A percentile compares a stretch with the other conserved stretches of the same genome.
These are phyloP conservation scores for Phymanthus crucifer DNA, from an alignment of 92 coral and sea anemone genomes.

Conservation along the genomic window DNA sequence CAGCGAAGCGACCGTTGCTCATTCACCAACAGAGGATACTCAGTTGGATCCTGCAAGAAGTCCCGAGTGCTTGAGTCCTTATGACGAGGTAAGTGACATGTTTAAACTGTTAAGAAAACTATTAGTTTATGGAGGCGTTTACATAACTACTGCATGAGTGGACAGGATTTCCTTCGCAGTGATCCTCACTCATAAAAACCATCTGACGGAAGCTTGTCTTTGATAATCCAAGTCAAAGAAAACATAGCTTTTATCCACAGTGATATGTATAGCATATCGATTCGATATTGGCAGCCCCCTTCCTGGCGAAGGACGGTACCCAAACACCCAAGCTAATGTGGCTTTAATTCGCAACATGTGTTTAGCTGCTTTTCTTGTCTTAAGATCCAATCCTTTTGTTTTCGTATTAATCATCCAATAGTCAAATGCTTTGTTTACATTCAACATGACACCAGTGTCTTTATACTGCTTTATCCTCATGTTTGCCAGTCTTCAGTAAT, in stretches of 20 bases:
- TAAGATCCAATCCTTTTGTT: neutral
- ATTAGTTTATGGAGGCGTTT: neutral
- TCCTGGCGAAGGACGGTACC: conserved; percentile 10
- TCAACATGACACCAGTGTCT: conserved; percentile 6
- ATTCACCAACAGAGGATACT: conserved; percentile 11
- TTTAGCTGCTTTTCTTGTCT: conserved; percentile 25
- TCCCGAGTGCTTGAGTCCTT: conserved; percentile 12
- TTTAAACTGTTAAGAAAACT: neutral
- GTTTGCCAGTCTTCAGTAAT: neutral
- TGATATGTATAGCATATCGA: too few relatives aligned
- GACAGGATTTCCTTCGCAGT: neutral
- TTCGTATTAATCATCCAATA: neutral
- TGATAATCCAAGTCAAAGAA: neutral
- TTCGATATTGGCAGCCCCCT: neutral
- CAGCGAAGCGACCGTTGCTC: neutral
- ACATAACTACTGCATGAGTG: conserved; percentile 1
- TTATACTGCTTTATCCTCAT: neutral
- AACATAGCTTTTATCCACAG: neutral
- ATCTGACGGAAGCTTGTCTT: neutral
- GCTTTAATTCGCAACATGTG: conserved; percentile 49
- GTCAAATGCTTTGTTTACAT: neutral
- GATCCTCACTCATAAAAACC: conserved; percentile 1
- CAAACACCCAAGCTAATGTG: conserved; percentile 41
- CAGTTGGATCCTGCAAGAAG: conserved; percentile 20
- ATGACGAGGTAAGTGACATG: conserved; percentile 31